Base-by-base conservation (phyloP, 2,797 vertebrate species). In the Sebastolobus alascanus region DNA sequence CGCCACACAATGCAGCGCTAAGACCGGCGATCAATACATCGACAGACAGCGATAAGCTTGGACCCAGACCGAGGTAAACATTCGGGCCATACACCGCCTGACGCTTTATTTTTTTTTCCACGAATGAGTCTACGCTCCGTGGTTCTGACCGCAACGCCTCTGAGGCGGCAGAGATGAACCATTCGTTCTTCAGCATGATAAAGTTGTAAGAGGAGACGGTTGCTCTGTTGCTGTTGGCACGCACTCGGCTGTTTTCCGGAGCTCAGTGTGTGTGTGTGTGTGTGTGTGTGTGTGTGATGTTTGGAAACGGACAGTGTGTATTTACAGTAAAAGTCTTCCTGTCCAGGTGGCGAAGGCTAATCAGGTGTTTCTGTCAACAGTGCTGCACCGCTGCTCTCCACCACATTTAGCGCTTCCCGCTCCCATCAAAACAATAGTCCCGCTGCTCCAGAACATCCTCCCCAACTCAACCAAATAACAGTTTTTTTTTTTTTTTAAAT, bases 21-120 rank as follows among this genome's bases (percentile, higher is more conserved):
- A 93, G 66, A 87, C 88, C 90, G 2, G 60, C 13, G 6, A 84
- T 90, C 89, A 91, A 88, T 88, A 81, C 79, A 31, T 82, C n/a
- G n/a, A 86, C 70, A 83, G 75, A 85, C 85, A 81, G 86, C 59
- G 79, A 77, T 88, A 87, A 90, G 87, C 89, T 91, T 82, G 61
- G 68, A 89, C 63, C 83, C 84, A 88, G 80, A 88, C 86, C 69
- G 85, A 85, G 78, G 86, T 90, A 92, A 93, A 90, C 90, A 89
- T 79, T 81, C 72, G 25, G 25, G 68, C 55, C 40, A 68, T 84
- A 75, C 71, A 20, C 70, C 27, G 75, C 60, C 38, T 63, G 74
- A 67, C 37, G 33, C 72, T 67, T 68, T 37, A 25, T 68, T 68
- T 66, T 66, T 68, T 6, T 18, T 12, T 8, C 33, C 35, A 54